phyloP scores from a whole-genome alignment of 2,888 invertebrate genomes.

The Sepiola atlantica region DNA sequence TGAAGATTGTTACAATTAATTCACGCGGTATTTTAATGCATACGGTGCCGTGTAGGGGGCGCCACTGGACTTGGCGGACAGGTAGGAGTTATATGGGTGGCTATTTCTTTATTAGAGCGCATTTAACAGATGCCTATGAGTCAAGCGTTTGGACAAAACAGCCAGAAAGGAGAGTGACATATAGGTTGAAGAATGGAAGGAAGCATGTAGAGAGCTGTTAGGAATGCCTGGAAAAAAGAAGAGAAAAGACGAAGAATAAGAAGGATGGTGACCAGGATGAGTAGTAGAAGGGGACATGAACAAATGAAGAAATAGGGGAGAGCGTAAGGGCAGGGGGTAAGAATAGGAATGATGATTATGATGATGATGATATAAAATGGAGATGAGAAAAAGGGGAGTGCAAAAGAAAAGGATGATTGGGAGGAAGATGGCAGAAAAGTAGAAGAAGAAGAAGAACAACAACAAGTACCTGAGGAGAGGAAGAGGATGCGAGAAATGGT shows the following conservation, averaged over 20 bases:
- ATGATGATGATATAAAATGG: no score
- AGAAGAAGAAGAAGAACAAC: not conserved
- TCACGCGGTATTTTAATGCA: constrained; percentile 2
- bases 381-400: no score
- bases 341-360: no score
- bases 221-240: no score
- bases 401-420: not conserved
- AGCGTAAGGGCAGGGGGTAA: no score
- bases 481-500: not conserved
- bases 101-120: constrained; percentile 12
- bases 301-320: not conserved
- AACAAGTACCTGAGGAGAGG: no score
- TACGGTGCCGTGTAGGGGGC: not conserved
- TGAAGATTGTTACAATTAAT: constrained; percentile 9
- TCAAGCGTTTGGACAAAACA: not conserved
- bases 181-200: not conserved
- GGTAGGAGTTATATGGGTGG: not conserved
- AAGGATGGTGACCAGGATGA: no score
- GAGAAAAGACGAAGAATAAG: no score
- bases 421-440: not conserved
- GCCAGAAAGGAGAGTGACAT: not conserved
- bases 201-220: not conserved
- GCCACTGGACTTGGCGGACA: not conserved
- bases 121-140: constrained; percentile 2
- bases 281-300: no score